Base-by-base conservation (phyloP, 2,888 invertebrate species). In the Caenorhabditis sp. region DNA sequence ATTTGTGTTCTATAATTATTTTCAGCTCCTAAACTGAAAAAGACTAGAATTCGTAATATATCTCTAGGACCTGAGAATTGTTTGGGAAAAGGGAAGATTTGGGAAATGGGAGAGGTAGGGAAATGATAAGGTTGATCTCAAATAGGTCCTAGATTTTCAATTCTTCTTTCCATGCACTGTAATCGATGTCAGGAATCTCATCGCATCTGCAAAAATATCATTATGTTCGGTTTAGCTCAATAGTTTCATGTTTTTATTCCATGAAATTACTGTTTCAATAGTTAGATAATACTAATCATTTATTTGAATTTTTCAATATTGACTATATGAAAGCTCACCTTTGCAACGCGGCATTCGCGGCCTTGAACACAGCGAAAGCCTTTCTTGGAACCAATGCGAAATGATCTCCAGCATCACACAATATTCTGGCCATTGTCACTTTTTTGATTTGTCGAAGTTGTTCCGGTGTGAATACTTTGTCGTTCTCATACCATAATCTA, bases 401-500 rank as follows among this genome's bases (percentile, higher is more conserved):
- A 57, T 79, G 77, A 50, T 81, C 81, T 61, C 82, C 82, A 27
- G 81, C 80, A 43, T 77, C 77, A 59, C 82, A 82, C 10, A 82
- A 70, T 38, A 82, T 76, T 54, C 82, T 63, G 0, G 82, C 72
- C 95, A 87, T 97, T 94, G 92, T 92, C 0, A 92, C 91, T 88
- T 93, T 92, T 54, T 81, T 72, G 62, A 99, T 93, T 89, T 97
- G 93, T 1, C 91, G 90, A 7, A 97, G 89, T 89, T 99, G 97
- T 63, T 94, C 93, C 0, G 92, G 91, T 60, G 92, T 92, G 87
- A 97, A 97, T 0, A 92, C 91, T 0, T 92, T 91, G 0, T 94
- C 93, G 88, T 93, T 95, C 90, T 97, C 97, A 88, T 95, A 96
- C 93, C 93, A 99, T 87, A 97, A 94, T 80, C 97, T 53, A 79